Evolutionary conservation across 2,888 invertebrate species (phyloP).

Genomic region (Nephrotoma guestfalica): DNA sequence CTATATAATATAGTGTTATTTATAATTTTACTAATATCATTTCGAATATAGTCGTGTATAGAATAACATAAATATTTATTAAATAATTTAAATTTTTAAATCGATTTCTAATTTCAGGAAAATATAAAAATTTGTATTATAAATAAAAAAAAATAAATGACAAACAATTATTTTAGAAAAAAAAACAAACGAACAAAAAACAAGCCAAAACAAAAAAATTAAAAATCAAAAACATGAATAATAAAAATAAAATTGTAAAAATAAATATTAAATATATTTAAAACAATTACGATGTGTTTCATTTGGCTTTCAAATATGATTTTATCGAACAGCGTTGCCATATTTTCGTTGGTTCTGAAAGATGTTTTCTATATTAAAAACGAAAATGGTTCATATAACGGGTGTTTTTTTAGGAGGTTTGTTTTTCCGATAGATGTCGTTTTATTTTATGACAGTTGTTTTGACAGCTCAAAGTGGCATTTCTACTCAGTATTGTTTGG

Average conservation of each 20-base stretch:
- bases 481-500: too few species aligned
- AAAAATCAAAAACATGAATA: background rate
- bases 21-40: background rate
- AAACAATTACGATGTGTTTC: background rate
- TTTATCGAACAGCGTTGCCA: background rate
- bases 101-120: background rate
- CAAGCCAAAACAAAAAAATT: background rate
- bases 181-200: background rate
- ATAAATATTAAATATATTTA: background rate
- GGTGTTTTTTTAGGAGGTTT: too few species aligned
- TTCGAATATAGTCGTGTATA: background rate
- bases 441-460: too few species aligned
- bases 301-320: background rate
- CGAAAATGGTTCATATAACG: too few species aligned
- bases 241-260: background rate
- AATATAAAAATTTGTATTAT: background rate
- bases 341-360: too few species aligned
- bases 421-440: too few species aligned
- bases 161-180: background rate
- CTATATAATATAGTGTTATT: background rate
- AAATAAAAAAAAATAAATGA: background rate
- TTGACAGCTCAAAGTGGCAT: too few species aligned
- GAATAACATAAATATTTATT: background rate
- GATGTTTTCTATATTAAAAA: too few species aligned
- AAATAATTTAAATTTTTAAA: background rate